Evolutionary conservation across 2,797 vertebrate genomes (phyloP), one percentile per base, ranked within the genome.

Genomic region (Aselliscus stoliczkanus): DNA sequence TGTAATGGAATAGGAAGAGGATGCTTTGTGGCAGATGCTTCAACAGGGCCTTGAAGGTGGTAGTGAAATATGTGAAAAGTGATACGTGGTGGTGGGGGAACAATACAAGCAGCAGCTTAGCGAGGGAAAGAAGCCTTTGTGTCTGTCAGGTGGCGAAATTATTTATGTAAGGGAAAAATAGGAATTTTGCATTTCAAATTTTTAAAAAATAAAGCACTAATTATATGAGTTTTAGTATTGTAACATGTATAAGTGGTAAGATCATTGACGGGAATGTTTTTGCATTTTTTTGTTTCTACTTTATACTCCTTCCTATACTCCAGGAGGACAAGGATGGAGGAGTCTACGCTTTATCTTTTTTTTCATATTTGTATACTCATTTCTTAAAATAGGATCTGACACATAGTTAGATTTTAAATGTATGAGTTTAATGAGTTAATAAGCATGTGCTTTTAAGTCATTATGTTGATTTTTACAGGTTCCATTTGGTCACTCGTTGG

Each of bases 401-500:
- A 64, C 56, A 76, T 76, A 70, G 70, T 60, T 88, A 72, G 42
- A 84, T 89, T 88, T 79, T 85, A 80, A 87, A 50, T 82, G 10
- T 92, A 1, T 65, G 25, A 88, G 31, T 75, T 75, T 39, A 95
- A 65, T 85, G 21, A 89, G 31, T 58, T 94, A 37, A 11, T 70
- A 39, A 96, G 21, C 65, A 77, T 44, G 56, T 90, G 2, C 25
- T 64, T 50, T 96, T 84, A 93, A 90, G 23, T 93, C 12, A 76
- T 64, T 79, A 14, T 87, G 8, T 97, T 95, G 84, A 44, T 93
- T 94, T 93, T 76, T 97, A 67, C 95, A 99, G 99, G 99, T 75
- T 99, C 99, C 81, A 95, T 99, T 95, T 99, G 99, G 99, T 99
- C 99, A 1, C 98, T 99, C 97, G 99, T 99, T 29, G 99, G 99